phyloP scores from a whole-genome alignment of 92 coral and sea anemone species.

The Palythoa grandis region DNA sequence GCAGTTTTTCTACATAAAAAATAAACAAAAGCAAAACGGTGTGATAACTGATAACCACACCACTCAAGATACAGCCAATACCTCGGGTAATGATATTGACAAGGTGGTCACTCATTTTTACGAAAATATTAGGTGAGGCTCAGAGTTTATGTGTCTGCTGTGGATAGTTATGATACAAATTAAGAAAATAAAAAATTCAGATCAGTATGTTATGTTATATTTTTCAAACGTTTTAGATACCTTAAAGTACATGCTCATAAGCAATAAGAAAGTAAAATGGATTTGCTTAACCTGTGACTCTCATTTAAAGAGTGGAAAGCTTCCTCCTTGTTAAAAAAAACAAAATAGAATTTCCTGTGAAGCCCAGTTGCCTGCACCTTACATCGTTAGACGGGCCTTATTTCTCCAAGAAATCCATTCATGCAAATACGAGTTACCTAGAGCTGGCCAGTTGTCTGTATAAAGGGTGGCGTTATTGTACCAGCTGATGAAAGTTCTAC shows the following conservation, averaged over 20 bases:
- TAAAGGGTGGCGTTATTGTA: slow-evolving; percentile 52
- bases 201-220: too few relatives aligned
- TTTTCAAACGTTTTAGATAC: too few relatives aligned
- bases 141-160: too few relatives aligned
- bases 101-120: background rate
- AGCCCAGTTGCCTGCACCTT: slow-evolving; percentile 36
- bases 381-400: slow-evolving; percentile 46
- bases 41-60: background rate
- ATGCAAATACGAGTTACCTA: slow-evolving; percentile 57
- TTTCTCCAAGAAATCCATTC: slow-evolving; percentile 51
- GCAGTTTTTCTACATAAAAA: background rate
- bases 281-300: slow-evolving; percentile 54
- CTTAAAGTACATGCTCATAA: too few relatives aligned
- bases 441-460: slow-evolving; percentile 39
- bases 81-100: background rate
- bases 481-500: slow-evolving; percentile 56
- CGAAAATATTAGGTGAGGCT: too few relatives aligned
- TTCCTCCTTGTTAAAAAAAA: slow-evolving; percentile 54
- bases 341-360: slow-evolving; percentile 54
- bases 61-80: background rate
- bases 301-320: slow-evolving; percentile 36
- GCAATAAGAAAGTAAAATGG: slow-evolving; percentile 4
- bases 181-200: background rate
- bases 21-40: background rate
- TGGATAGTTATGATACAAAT: background rate